Percentiles rank a stretch among this genome's conserved stretches.
Evolutionary conservation across 2,888 invertebrate genomes (phyloP).

Genomic region (Pollenia amentaria): DNA sequence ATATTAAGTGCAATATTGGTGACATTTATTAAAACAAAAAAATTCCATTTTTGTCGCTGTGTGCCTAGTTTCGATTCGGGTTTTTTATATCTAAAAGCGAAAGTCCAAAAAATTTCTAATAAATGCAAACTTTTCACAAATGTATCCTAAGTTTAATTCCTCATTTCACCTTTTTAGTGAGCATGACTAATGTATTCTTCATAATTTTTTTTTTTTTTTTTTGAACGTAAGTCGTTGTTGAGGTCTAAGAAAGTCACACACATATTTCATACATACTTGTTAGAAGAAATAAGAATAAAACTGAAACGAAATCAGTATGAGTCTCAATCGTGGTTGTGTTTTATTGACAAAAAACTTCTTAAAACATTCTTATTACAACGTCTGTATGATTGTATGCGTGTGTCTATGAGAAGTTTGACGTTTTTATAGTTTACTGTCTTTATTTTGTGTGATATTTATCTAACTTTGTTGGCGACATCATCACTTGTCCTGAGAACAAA

Average conservation of each 20-base stretch:
- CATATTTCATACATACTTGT: background rate
- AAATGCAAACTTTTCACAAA: no score
- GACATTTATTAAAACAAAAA: no score
- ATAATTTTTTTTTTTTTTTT: no score
- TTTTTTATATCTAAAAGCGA: no score
- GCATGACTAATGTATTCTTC: no score
- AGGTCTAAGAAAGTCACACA: no score
- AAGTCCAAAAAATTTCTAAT: no score
- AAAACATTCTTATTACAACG: background rate
- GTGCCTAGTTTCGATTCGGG: no score
- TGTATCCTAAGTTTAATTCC: no score
- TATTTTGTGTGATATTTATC: conserved; percentile 55
- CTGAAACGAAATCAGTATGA: background rate
- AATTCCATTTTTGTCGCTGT: no score
- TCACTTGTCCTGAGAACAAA: conserved; percentile 44
- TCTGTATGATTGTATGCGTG: background rate
- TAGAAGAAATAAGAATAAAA: background rate
- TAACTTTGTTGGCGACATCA: conserved; percentile 69
- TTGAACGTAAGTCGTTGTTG: background rate
- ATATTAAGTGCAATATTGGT: no score
- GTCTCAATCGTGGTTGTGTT: conserved; percentile 14
- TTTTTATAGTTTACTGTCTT: conserved; percentile 4
- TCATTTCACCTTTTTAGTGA: no score
- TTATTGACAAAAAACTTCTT: background rate
- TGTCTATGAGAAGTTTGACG: conserved; percentile 2